Conservation (phyloP, 1,140 invertebrate species). For the Eciton burchellii region DNA sequence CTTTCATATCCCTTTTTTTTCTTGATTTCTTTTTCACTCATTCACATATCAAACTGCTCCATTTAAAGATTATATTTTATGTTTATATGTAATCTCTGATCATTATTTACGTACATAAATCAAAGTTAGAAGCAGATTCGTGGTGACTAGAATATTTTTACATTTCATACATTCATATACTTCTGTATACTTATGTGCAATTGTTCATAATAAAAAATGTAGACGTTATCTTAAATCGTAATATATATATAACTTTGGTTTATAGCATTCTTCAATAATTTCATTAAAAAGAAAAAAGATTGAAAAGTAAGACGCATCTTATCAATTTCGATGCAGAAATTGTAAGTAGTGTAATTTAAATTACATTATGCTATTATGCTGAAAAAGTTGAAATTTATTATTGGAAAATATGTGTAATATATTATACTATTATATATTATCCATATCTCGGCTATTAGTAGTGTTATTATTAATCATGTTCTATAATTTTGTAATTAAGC, state of each 20-base stretch:
- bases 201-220: constrained; percentile 74
- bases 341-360: constrained; percentile 77
- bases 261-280: constrained; percentile 76
- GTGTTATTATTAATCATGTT: constrained; percentile 34
- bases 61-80: constrained; percentile 49
- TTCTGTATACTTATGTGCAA: constrained; percentile 76
- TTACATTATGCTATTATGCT: constrained; percentile 44
- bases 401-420: neutral
- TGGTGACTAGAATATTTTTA: constrained; percentile 84
- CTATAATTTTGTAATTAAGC: constrained; percentile 19
- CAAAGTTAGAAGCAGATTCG: constrained; percentile 78
- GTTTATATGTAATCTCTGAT: constrained; percentile 59
- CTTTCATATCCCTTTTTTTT: constrained; percentile 65
- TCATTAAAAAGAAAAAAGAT: constrained; percentile 58
- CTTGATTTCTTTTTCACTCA: constrained; percentile 46
- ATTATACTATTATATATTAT: neutral
- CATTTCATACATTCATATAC: constrained; percentile 80
- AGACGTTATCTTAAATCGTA: constrained; percentile 74
- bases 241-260: constrained; percentile 81
- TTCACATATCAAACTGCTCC: constrained; percentile 34
- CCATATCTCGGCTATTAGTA: constrained; percentile 8
- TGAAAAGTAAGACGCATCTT: constrained; percentile 42
- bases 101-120: constrained; percentile 60
- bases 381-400: neutral
- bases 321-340: constrained; percentile 69